Evolutionary conservation across 1,140 invertebrate species (phyloP), one percentile per base, ranked within the genome.

Genomic region (Oedothorax gibbosus): DNA sequence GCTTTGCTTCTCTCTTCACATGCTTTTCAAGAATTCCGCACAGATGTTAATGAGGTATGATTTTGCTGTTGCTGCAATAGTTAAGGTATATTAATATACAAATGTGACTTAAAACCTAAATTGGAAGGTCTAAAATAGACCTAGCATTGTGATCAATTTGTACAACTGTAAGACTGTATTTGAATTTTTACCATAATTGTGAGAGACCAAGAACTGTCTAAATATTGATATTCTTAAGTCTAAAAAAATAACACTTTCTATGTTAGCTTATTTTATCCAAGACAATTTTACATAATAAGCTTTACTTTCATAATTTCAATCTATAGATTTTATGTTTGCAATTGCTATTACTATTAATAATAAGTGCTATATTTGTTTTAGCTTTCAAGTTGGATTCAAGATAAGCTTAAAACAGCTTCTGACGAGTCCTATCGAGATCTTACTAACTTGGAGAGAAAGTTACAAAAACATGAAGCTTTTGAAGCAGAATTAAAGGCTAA

Each of bases 391-490:
- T 99, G 98, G 97, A 94, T 99, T 80, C 92, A 93, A 54, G 97
- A 99, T 88, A 99, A 99, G 91, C 93, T 95, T 86, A 95, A 95
- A 89, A 95, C 95, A 6, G 96, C 97, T 0, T 94, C 94, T 7
- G 98, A 99, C 88, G 96, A 99, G 88, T 97, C 94, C 77, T 98
- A 98, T 89, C 93, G 96, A 50, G 97, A 99, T 88, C 91, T 98
- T 18, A 94, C 93, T 60, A 98, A 99, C 89, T 91, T 99, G 60
- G 96, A 97, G 85, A 92, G 96, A 4, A 99, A 99, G 90, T 91
- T 99, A 4, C 96, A 99, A 90, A 99, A 99, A 89, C 98, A 99
- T 89, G 97, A 99, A 90, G 98, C 98, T 0, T 99, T 99, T 89
- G 97, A 99, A 89, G 92, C 97, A 20, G 98, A 99, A 89, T 90